Conservation (phyloP, 2,888 invertebrate species). For the Anaspis maculata region DNA sequence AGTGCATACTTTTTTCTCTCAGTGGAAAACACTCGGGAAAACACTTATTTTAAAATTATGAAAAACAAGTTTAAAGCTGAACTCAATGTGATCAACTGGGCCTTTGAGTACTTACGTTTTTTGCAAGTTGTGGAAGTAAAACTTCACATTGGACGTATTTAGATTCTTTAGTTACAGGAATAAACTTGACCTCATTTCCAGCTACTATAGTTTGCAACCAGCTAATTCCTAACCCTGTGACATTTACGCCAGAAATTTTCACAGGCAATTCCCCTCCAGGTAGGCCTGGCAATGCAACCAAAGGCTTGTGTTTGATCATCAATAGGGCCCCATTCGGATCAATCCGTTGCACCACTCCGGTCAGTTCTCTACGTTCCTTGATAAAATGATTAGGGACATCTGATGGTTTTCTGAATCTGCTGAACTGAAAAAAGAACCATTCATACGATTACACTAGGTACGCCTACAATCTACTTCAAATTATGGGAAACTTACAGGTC, state of each 20-base stretch:
- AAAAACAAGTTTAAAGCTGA: too few relatives aligned
- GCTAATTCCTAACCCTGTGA: slow-evolving; percentile 43
- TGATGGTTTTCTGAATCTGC: slow-evolving; percentile 36
- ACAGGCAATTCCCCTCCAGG: slow-evolving; percentile 42
- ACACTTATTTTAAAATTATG: too few relatives aligned
- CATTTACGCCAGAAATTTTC: slow-evolving; percentile 45
- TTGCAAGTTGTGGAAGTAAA: slow-evolving; percentile 30
- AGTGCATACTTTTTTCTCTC: too few relatives aligned
- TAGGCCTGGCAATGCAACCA: slow-evolving; percentile 30
- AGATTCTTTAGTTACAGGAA: slow-evolving; percentile 38
- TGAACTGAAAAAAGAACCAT: slow-evolving; percentile 33
- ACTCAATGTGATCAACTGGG: too few relatives aligned
- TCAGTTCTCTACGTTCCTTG: slow-evolving; percentile 33
- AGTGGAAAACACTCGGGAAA: too few relatives aligned
- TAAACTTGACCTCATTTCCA: slow-evolving; percentile 38
- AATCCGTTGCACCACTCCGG: slow-evolving; percentile 38
- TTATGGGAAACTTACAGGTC: slow-evolving; percentile 46
- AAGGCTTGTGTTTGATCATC: slow-evolving; percentile 41
- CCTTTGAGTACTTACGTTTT: slow-evolving; percentile 21
- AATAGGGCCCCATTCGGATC: slow-evolving; percentile 38
- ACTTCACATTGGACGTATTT: slow-evolving; percentile 44
- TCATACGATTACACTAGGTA: not conserved
- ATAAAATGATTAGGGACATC: slow-evolving; percentile 41
- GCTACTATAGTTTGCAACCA: slow-evolving; percentile 42
- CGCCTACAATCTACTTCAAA: not conserved